Evolutionary conservation across 1,140 invertebrate genomes (phyloP).

Genomic region (Brachionus rotundiformis): DNA sequence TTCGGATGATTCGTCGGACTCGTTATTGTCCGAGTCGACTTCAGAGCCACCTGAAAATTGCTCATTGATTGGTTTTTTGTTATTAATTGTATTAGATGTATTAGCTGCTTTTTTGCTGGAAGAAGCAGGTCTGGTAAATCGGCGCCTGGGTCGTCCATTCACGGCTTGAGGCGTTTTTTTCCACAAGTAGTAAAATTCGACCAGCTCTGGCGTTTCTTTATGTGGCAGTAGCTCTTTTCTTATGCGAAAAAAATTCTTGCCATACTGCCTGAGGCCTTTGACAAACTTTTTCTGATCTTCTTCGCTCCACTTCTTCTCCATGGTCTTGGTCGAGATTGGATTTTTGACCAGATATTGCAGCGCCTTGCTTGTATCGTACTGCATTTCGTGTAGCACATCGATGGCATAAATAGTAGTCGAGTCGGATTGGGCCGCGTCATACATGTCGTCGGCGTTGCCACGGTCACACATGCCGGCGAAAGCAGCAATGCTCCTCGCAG

Average conservation of each 20-base stretch:
- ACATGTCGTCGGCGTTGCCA: constrained; percentile 64
- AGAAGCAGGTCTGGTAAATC: constrained; percentile 75
- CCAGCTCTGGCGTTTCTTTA: constrained; percentile 69
- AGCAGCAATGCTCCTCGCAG: constrained; percentile 77
- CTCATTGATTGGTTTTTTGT: constrained; percentile 29
- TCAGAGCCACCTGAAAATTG: constrained; percentile 68
- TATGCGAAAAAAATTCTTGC: constrained; percentile 98
- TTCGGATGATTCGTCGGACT: constrained; percentile 71
- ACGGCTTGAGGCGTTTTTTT: constrained; percentile 99
- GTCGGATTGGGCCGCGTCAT: constrained; percentile 92
- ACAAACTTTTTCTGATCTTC: constrained; percentile 97
- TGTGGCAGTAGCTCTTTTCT: constrained; percentile 85
- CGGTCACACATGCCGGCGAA: constrained; percentile 97
- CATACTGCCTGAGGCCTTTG: constrained; percentile 93
- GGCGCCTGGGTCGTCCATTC: constrained; percentile 77
- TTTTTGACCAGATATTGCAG: constrained; percentile 63
- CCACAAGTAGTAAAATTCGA: constrained; percentile 99
- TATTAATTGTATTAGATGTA: constrained; percentile 1
- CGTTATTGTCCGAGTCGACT: constrained; percentile 90
- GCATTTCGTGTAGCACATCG: constrained; percentile 72
- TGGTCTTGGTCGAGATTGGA: constrained; percentile 91
- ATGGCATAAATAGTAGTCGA: constrained; percentile 96
- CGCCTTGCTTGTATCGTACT: constrained; percentile 22
- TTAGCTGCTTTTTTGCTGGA: constrained; percentile 73
- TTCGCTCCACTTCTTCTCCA: constrained; percentile 89